Evolutionary conservation across 64 coral and sea anemone species (phyloP).

Genomic region (Acropora yongei): DNA sequence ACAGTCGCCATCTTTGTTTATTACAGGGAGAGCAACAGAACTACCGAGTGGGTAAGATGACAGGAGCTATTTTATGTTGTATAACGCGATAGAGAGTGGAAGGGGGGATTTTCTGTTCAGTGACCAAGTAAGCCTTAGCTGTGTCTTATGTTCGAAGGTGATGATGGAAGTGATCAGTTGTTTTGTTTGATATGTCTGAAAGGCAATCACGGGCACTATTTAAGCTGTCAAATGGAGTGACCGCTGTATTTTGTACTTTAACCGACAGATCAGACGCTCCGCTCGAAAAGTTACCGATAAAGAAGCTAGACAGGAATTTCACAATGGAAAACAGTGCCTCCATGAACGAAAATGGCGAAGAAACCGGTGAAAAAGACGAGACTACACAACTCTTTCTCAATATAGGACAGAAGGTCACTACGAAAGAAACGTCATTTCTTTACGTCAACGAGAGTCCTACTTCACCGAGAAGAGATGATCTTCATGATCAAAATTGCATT

Average conservation of each 20-base stretch:
- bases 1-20: no score
- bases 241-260: not conserved
- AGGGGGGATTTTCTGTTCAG: no score
- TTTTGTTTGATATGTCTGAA: no score
- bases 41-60: no score
- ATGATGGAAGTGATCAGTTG: no score
- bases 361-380: not conserved
- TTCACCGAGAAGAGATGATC: not conserved
- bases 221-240: no score
- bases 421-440: conserved; percentile 4
- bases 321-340: not conserved
- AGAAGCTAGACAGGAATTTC: not conserved
- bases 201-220: no score
- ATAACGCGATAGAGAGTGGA: no score
- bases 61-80: no score
- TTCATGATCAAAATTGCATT: not conserved
- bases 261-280: not conserved
- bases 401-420: not conserved
- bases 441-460: not conserved
- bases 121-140: no score
- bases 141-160: no score
- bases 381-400: not conserved
- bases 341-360: not conserved
- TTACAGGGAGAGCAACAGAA: no score
- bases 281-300: not conserved